Evolutionary conservation across 2,888 invertebrate genomes (phyloP), one percentile per base, ranked within the genome.

Genomic region (Galeruca laticollis): DNA sequence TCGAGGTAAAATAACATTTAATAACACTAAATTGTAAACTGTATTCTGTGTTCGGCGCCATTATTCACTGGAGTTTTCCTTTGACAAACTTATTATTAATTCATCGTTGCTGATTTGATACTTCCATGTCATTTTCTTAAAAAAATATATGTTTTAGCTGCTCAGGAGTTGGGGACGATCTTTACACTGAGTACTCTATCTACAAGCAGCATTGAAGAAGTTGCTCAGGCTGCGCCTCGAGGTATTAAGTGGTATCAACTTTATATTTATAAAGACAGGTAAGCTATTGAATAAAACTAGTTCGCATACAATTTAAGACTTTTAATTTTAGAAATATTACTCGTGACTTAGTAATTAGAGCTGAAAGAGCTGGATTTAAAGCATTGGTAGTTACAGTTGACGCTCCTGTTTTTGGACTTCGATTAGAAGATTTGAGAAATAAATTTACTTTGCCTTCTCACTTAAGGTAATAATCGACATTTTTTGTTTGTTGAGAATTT

Each of bases 161-260:
- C 93, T n/a, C 91, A 92, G 77, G 87, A 88, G 26, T 88, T 90
- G 74, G 92, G 92, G 0, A 92, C 93, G 0, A 88, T 96, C 73
- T 96, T 91, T 82, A 95, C 91, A 21, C 86, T 96, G 64, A 96
- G 96, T 76, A 97, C 97, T 0, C 89, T 97, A 71, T 88, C 96
- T 0, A 97, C 96, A 0, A 92, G 91, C 76, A 94, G 95, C 49
- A 90, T 98, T 62, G 97, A 97, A 85, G 95, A 97, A 83, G 91
- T 97, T 1, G 93, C 95, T 0, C 83, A 87, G 69, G 92, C 91
- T 0, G 93, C 94, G 1, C 95, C 96, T 0, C 84, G 89, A 13
- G 91, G 90, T 0, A 86, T 90, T 18, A 94, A 94, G 82, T 97
- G 96, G 96, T 96, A 96, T 83, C 96, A 98, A 85, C 88, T 98